Evolutionary conservation across 1,140 invertebrate species (phyloP).

Genomic region (Meteorus sp.): DNA sequence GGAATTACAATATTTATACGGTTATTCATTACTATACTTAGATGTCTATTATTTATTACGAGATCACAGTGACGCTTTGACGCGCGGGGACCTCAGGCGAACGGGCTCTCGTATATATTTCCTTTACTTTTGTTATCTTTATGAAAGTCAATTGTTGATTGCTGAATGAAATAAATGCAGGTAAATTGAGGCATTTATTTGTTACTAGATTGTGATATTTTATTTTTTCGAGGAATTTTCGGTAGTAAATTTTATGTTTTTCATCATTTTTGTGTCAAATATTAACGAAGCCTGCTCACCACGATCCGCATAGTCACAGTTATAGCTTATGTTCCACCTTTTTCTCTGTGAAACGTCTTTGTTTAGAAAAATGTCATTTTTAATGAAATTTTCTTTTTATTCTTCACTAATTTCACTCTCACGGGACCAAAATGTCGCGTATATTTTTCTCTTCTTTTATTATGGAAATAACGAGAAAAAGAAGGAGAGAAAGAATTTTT

Average conservation of each 20-base stretch:
- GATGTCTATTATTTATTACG: slow-evolving; percentile 59
- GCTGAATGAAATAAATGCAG: slow-evolving; percentile 2
- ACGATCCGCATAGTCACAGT: slow-evolving; percentile 60
- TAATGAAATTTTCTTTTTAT: too few relatives aligned
- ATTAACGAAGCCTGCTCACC: slow-evolving; percentile 53
- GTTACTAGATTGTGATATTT: background rate
- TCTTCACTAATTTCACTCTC: too few relatives aligned
- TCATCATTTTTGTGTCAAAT: too few relatives aligned
- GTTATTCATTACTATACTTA: slow-evolving; percentile 57
- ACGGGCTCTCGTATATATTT: slow-evolving; percentile 43
- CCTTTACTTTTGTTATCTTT: slow-evolving; percentile 25
- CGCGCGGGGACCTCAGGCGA: slow-evolving; percentile 57
- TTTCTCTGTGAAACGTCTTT: slow-evolving; percentile 28
- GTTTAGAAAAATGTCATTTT: too few relatives aligned
- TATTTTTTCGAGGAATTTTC: slow-evolving; percentile 1
- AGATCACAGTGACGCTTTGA: slow-evolving; percentile 62
- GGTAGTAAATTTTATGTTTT: background rate
- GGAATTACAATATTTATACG: slow-evolving; percentile 54
- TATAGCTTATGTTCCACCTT: slow-evolving; percentile 55
- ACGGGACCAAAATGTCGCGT: too few relatives aligned
- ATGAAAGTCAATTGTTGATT: slow-evolving; percentile 21
- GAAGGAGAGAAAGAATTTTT: too few relatives aligned
- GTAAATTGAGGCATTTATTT: too few relatives aligned
- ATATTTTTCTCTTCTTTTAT: too few relatives aligned
- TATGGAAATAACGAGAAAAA: too few relatives aligned